Conservation (phyloP, 1,140 invertebrate species). For the Bombus pyrosoma region DNA sequence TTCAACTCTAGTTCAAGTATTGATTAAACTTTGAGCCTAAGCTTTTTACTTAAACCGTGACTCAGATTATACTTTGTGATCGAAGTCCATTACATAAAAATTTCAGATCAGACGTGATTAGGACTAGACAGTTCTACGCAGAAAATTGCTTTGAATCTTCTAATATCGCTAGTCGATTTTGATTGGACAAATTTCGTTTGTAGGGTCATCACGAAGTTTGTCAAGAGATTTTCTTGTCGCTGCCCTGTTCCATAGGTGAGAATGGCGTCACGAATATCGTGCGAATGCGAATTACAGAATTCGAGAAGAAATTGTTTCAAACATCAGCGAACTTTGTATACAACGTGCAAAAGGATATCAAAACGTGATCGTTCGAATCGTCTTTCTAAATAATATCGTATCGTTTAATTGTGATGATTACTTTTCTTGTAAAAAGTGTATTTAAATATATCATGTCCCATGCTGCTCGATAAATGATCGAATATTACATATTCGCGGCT, state of each 20-base stretch:
- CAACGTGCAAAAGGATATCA: conserved; percentile 77
- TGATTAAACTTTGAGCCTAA: too few species aligned
- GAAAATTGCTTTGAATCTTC: not conserved
- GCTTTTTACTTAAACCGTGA: too few species aligned
- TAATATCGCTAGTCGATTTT: not conserved
- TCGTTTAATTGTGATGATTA: conserved; percentile 2
- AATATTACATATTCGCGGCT: not conserved
- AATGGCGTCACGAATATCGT: conserved; percentile 84
- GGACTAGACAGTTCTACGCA: too few species aligned
- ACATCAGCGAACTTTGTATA: conserved; percentile 79
- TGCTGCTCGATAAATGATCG: not conserved
- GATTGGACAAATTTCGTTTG: not conserved
- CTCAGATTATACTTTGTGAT: too few species aligned
- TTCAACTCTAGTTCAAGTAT: conserved; percentile 84
- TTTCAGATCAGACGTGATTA: too few species aligned
- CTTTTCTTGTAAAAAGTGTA: conserved; percentile 30
- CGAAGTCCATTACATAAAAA: not conserved
- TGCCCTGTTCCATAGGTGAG: conserved; percentile 84
- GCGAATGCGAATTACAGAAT: conserved; percentile 82
- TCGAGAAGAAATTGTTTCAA: conserved; percentile 82
- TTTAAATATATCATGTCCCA: conserved; percentile 23
- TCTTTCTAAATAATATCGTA: not conserved
- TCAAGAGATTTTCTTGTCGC: conserved; percentile 84
- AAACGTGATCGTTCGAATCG: conserved; percentile 19
- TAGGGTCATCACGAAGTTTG: conserved; percentile 84